These are phyloP conservation scores for Helogale parvula DNA, from an alignment of 2,113 vertebrate species.

Conservation along the genomic window DNA sequence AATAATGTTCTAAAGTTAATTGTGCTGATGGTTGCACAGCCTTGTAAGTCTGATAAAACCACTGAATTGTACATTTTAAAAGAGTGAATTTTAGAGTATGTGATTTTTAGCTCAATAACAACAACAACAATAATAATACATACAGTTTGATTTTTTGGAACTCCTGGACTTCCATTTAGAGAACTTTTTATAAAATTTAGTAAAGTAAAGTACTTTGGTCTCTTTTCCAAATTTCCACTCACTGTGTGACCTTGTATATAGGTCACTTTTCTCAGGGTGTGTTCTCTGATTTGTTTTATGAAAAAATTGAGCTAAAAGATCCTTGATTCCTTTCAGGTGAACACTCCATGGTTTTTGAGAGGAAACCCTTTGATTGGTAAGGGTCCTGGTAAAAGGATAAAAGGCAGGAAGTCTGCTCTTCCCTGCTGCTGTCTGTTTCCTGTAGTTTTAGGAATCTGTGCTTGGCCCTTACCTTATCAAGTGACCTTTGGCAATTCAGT, in stretches of 20 bases:
- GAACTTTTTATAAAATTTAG: neutral
- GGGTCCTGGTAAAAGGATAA: neutral
- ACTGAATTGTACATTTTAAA: neutral
- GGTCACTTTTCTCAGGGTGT: neutral
- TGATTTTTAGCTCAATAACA: neutral
- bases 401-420: neutral
- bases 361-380: neutral
- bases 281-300: conserved; percentile 25
- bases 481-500: neutral
- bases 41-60: neutral
- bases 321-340: conserved; percentile 2
- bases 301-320: neutral
- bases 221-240: conserved; percentile 12
- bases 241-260: neutral
- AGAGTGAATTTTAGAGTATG: neutral
- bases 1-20: conserved; percentile 40
- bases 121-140: neutral
- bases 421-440: neutral
- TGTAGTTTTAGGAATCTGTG: neutral
- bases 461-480: neutral
- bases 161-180: neutral
- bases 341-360: neutral
- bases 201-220: neutral
- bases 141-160: neutral
- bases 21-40: neutral